Conservation (phyloP, 2,797 vertebrate genomes). For the Ctenochaetus hawaiiensis region DNA sequence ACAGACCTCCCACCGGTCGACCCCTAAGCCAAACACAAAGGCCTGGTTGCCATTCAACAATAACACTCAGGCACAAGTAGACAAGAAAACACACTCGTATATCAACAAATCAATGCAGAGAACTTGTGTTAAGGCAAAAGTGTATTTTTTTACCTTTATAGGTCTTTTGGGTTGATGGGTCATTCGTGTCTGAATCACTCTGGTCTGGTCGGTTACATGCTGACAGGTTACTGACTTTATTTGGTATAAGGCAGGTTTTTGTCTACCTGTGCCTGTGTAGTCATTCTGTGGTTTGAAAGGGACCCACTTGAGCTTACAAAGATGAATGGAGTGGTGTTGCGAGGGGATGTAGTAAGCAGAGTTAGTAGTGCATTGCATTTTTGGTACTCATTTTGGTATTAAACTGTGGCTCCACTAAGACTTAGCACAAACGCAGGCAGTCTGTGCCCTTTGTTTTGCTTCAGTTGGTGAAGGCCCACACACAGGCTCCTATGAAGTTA, state of each 20-base stretch:
- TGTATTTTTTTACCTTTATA: background rate
- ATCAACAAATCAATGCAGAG: constrained; percentile 11
- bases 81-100: constrained; percentile 40
- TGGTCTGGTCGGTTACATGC: constrained; percentile 6
- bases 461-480: constrained; percentile 17
- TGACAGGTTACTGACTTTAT: constrained; percentile 25
- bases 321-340: constrained; percentile 12
- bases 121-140: background rate
- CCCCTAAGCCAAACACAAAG: constrained; percentile 68
- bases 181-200: constrained; percentile 17
- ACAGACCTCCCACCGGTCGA: constrained; percentile 68
- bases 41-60: constrained; percentile 60
- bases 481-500: background rate
- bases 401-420: constrained; percentile 34
- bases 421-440: constrained; percentile 24
- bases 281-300: constrained; percentile 23
- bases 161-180: background rate
- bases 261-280: constrained; percentile 14
- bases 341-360: constrained; percentile 11
- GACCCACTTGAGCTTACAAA: constrained; percentile 17
- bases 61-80: constrained; percentile 59
- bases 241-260: constrained; percentile 30
- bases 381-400: constrained; percentile 32
- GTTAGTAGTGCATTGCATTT: constrained; percentile 25
- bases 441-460: constrained; percentile 21